These are phyloP conservation scores for Odocoileus virginianus DNA, from an alignment of 2,113 vertebrate species.

Conservation along the genomic window DNA sequence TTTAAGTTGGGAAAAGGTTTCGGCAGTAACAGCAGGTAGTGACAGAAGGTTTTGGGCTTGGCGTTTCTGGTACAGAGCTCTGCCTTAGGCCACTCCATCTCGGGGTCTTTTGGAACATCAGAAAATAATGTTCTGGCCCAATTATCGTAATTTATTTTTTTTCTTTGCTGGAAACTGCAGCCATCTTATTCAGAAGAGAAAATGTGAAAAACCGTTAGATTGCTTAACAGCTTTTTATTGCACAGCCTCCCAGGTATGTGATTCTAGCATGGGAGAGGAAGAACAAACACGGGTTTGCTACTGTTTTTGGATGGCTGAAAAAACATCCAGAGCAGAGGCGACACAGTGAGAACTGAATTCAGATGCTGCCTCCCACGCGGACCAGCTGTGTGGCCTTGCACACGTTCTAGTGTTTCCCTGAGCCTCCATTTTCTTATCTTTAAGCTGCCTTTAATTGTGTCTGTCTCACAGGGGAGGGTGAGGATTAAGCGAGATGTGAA, in stretches of 20 bases:
- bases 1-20: neutral
- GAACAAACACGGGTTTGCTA: neutral
- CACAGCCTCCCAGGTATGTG: neutral
- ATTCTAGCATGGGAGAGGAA: neutral
- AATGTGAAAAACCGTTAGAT: neutral
- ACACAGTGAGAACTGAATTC: neutral
- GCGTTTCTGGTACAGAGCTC: neutral
- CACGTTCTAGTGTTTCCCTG: neutral
- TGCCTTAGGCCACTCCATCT: neutral
- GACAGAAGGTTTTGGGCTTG: neutral
- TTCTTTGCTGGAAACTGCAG: neutral
- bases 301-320: neutral
- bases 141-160: neutral
- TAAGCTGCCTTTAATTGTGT: neutral
- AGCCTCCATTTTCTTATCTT: neutral
- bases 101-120: neutral
- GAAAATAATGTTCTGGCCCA: neutral
- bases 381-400: neutral
- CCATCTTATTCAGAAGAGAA: neutral
- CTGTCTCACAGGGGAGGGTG: neutral
- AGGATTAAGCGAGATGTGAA: neutral
- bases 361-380: neutral
- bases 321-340: neutral
- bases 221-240: neutral
- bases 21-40: neutral